Percentiles rank a stretch among this genome's conserved stretches.
These are phyloP conservation scores for Selenia dentaria DNA, from an alignment of 2,888 invertebrate genomes.

Conservation along the genomic window DNA sequence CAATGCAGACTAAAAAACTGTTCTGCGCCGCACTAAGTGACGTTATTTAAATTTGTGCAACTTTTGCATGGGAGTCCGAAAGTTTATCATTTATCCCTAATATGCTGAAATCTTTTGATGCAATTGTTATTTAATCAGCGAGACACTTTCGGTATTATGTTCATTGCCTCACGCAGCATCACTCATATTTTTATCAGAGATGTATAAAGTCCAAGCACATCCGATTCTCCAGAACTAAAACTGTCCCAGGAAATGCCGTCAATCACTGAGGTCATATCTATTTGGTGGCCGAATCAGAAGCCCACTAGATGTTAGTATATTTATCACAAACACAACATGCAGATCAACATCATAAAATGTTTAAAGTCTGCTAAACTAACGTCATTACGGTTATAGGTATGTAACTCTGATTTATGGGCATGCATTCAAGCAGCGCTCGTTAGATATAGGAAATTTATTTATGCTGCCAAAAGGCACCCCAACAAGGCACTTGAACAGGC, in stretches of 20 bases:
- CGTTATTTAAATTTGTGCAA: too few species aligned
- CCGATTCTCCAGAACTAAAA: conserved; percentile 30
- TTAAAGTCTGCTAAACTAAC: conserved; percentile 31
- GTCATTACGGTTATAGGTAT: background rate
- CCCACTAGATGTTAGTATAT: conserved; percentile 38
- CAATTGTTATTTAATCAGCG: too few species aligned
- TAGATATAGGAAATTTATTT: conserved; percentile 33
- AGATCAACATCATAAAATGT: conserved; percentile 46
- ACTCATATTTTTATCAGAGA: too few species aligned
- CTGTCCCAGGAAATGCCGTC: conserved; percentile 52
- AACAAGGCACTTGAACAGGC: conserved; percentile 69
- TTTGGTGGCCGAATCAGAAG: conserved; percentile 27
- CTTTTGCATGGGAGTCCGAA: too few species aligned
- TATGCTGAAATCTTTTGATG: too few species aligned
- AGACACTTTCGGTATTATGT: too few species aligned
- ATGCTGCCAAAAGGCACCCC: conserved; percentile 53
- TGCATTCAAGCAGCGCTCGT: conserved; percentile 18
- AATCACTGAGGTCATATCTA: conserved; percentile 45
- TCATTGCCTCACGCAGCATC: too few species aligned
- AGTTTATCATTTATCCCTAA: too few species aligned
- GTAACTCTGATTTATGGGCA: conserved; percentile 14
- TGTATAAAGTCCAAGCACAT: conserved; percentile 16
- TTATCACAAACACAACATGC: conserved; percentile 23
- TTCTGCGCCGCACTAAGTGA: too few species aligned
- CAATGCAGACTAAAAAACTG: too few species aligned